Evolutionary conservation across 2,888 invertebrate genomes (phyloP), one percentile per base, ranked within the genome.

Genomic region (Eristalis pertinax): DNA sequence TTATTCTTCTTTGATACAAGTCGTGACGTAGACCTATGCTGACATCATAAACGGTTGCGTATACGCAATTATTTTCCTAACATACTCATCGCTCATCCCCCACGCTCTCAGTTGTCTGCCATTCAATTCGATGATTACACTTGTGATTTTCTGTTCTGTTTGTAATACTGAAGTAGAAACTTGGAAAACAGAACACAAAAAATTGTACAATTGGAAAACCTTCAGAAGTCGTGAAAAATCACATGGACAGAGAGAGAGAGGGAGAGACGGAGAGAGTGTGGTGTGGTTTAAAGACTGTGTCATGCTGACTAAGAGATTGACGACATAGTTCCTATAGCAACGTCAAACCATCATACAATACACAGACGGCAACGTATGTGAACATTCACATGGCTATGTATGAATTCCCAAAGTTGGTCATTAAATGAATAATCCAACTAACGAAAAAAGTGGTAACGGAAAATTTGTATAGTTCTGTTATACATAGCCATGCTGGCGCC

Each of bases 401-500:
- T 50, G n/a, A 50, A n/a, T 7, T n/a, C 56, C 70, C 67, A 41
- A 15, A 75, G 63, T 75, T 79, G 62, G 74, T 60, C 74, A 78
- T 69, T 69, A 78, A 75, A 70, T 70, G 76, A 77, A 77, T 68
- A 77, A 73, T 58, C 76, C 64, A 64, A 69, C 64, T 69, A 64
- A 73, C 69, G 77, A 78, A 82, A 26, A 26, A 83, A 80, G 78
- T 84, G 75, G 83, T 72, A 58, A 79, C 56, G 75, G 79, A 84
- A 83, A 80, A 73, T 84, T 84, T 74, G 58, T 76, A 78, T 69
- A 84, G 64, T 63, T 22, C 35, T 26, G 19, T 68, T 69, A 64
- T 19, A 63, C 78, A 75, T 84, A 87, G 87, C 75, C 87, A 76
- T 69, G 80, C 84, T 80, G 87, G 87, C 87, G 84, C 87, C 87